Base-by-base conservation (phyloP, 2,113 vertebrate genomes). In the Nesospiza acunhae region DNA sequence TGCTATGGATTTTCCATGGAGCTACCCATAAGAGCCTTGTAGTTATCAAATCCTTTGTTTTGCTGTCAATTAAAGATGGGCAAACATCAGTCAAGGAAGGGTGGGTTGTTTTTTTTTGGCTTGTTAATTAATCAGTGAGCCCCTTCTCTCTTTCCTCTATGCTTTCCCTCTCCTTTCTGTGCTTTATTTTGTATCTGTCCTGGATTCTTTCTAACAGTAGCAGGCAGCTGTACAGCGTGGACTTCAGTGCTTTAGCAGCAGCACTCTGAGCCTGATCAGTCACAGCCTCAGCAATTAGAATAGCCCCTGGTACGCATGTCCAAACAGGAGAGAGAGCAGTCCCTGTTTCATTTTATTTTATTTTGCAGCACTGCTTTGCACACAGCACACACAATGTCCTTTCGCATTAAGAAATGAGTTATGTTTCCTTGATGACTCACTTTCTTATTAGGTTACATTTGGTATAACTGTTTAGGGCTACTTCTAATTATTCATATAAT, bases 351-450 rank as follows among this genome's bases (percentile, higher is more conserved):
- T 83, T 87, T 89, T 3, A 64, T 59, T 93, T 96, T 82, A 53
- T 87, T 96, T 97, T 81, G 88, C 69, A 85, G 91, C 15, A 2
- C 79, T 69, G 72, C 83, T 92, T 92, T 95, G 93, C 78, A 84
- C 89, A 33, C 33, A 24, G 94, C 66, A 59, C 80, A 89, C 96
- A 95, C 84, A 89, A 90, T 94, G 72, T 94, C 91, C 90, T 96
- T 78, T 97, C 95, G 88, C 97, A 94, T 97, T 85, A 95, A 97
- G 95, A 97, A 97, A 96, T 97, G 82, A 96, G 96, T 96, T 97
- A 96, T 33, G 80, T 97, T 97, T 97, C 93, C 93, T 93, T 94
- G 95, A 97, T 96, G 96, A 95, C 93, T 96, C 49, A 42, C 95
- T 93, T 97, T 97, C 97, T 94, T 96, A 96, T 96, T 96, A 97